phyloP scores from a whole-genome alignment of 53 echinoderm and acorn worm species.

The Apostichopus leukothele region DNA sequence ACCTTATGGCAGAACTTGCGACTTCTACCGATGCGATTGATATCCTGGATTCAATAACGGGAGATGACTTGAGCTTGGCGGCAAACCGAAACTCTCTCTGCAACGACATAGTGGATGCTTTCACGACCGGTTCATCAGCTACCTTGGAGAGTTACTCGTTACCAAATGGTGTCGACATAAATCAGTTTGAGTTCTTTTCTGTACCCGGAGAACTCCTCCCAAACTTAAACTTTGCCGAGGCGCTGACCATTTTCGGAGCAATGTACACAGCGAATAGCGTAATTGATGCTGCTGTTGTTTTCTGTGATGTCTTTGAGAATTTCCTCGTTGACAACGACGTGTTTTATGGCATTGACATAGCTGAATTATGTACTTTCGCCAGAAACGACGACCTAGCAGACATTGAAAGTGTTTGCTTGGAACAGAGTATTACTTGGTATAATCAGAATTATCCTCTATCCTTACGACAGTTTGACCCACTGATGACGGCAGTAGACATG shows the following conservation, averaged over 20 bases:
- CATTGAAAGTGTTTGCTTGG: slow-evolving; percentile 7
- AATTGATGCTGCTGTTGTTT: background rate
- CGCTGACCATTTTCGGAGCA: slow-evolving; percentile 1
- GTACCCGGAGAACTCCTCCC: slow-evolving; percentile 10
- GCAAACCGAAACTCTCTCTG: background rate
- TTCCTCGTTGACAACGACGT: background rate
- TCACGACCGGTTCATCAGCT: background rate
- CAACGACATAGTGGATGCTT: background rate
- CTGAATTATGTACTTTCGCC: background rate
- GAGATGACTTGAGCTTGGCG: background rate
- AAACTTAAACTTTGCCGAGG: background rate
- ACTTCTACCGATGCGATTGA: background rate
- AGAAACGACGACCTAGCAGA: background rate
- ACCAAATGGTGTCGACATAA: background rate
- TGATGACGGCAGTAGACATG: background rate
- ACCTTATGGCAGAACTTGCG: background rate
- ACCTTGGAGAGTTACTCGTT: background rate
- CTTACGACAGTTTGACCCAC: background rate
- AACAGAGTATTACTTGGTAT: background rate
- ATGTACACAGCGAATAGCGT: background rate
- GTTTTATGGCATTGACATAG: background rate
- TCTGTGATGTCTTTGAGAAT: slow-evolving; percentile 4
- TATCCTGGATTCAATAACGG: background rate
- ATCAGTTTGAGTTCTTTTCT: background rate
- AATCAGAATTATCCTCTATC: background rate